Evolutionary conservation across 2,888 invertebrate species (phyloP).

Genomic region (Drosophila diplacantha): DNA sequence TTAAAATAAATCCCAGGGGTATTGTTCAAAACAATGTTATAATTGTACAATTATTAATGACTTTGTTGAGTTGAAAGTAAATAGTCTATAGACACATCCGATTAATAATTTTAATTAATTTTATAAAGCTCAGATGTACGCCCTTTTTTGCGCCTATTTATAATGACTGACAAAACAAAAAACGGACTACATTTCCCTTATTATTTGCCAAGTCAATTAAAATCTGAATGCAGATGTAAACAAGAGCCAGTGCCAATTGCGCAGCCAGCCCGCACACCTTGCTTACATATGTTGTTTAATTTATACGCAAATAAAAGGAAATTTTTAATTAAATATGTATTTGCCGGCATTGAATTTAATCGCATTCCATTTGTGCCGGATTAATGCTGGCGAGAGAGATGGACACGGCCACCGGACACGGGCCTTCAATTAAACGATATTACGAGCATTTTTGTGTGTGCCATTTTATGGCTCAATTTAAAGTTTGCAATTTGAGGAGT

Average conservation of each 20-base stretch:
- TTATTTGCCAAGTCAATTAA: conserved; percentile 66
- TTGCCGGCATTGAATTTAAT: conserved; percentile 64
- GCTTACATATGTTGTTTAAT: conserved; percentile 39
- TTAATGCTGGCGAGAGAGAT: conserved; percentile 31
- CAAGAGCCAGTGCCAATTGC: conserved; percentile 43
- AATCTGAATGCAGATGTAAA: conserved; percentile 63
- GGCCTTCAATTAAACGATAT: conserved; percentile 47
- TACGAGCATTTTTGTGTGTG: conserved; percentile 21
- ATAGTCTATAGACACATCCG: not conserved
- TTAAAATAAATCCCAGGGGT: too few relatives aligned
- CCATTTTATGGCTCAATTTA: conserved; percentile 44
- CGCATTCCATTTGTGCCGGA: conserved; percentile 47
- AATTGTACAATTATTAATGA: not conserved
- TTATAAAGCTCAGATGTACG: not conserved
- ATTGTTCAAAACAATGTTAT: not conserved
- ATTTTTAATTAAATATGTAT: conserved; percentile 66
- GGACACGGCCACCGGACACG: conserved; percentile 11
- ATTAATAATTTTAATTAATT: conserved; percentile 9
- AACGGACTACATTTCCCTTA: conserved; percentile 21
- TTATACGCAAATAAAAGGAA: conserved; percentile 16
- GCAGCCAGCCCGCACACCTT: conserved; percentile 18
- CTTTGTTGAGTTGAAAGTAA: not conserved
- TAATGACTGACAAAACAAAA: conserved; percentile 6
- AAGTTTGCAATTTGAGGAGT: conserved; percentile 36
- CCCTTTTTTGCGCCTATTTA: conserved; percentile 25